These are phyloP conservation scores for Cyanistes caeruleus DNA, from an alignment of 2,113 vertebrate genomes.

Conservation along the genomic window DNA sequence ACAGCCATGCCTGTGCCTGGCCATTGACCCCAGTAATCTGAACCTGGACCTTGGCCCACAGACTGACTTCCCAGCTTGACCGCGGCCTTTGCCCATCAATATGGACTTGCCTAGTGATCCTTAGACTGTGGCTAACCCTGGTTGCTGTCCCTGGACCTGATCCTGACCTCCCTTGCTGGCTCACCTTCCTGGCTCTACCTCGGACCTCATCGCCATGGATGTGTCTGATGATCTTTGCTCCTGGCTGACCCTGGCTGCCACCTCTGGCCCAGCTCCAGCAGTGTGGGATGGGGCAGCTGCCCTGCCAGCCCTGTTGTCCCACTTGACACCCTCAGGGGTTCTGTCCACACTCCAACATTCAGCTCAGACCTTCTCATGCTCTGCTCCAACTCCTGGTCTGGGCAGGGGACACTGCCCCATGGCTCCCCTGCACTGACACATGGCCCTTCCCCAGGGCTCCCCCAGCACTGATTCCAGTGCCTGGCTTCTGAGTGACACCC, in stretches of 20 bases:
- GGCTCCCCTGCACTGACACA: neutral
- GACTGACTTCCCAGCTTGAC: constrained; percentile 55
- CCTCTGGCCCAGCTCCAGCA: neutral
- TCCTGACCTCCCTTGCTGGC: neutral
- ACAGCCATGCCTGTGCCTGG: neutral
- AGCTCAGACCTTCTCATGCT: neutral
- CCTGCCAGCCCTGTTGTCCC: neutral
- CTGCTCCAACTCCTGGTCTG: accelerated
- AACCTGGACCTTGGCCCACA: neutral
- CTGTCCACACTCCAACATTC: accelerated
- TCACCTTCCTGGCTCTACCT: neutral
- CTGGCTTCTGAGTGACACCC: neutral
- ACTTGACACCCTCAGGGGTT: neutral
- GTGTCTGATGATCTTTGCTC: neutral
- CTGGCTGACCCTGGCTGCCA: neutral
- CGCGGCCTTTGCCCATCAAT: accelerated
- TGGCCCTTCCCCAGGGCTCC: neutral
- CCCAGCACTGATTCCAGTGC: neutral
- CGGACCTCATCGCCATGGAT: neutral
- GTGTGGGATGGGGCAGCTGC: neutral
- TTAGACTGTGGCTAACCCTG: neutral
- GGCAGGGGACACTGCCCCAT: neutral
- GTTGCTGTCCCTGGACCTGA: neutral
- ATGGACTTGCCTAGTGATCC: neutral
- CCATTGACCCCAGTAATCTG: neutral